phyloP scores from a whole-genome alignment of 1,140 invertebrate species.

The Pseudomyrmex sp. region DNA sequence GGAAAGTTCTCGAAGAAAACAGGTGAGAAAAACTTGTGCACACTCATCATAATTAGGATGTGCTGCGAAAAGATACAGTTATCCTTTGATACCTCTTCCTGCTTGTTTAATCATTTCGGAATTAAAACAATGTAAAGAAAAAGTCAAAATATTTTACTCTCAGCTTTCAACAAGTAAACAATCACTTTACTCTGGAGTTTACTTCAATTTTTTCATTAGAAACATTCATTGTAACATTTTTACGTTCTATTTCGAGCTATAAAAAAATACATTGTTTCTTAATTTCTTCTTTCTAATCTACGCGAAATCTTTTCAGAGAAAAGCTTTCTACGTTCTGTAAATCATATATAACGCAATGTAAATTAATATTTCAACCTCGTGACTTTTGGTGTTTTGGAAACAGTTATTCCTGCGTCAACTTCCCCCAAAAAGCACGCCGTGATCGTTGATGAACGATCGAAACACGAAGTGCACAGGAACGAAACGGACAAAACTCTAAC shows the following conservation, averaged over 20 bases:
- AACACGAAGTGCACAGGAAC: constrained; percentile 63
- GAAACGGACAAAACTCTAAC: constrained; percentile 65
- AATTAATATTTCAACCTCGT: not conserved
- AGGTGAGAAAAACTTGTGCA: constrained; percentile 54
- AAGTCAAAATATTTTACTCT: not conserved
- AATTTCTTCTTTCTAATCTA: no score
- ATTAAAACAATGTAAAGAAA: constrained; percentile 9
- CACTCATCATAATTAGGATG: constrained; percentile 67
- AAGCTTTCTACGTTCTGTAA: not conserved
- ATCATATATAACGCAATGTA: not conserved
- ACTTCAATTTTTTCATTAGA: no score
- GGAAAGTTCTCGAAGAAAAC: constrained; percentile 57
- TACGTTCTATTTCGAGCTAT: no score
- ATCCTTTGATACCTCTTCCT: constrained; percentile 52
- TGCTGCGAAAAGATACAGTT: constrained; percentile 61
- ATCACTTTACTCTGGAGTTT: no score
- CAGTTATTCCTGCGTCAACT: constrained; percentile 53
- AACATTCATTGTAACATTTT: no score
- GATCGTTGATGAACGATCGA: constrained; percentile 57
- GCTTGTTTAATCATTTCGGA: constrained; percentile 16
- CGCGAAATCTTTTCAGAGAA: no score
- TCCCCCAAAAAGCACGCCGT: constrained; percentile 54
- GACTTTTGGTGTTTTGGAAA: not conserved
- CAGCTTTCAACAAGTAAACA: no score
- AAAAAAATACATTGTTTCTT: no score